Conservation (phyloP, 1,140 invertebrate species). For the Hycleus phaleratus region DNA sequence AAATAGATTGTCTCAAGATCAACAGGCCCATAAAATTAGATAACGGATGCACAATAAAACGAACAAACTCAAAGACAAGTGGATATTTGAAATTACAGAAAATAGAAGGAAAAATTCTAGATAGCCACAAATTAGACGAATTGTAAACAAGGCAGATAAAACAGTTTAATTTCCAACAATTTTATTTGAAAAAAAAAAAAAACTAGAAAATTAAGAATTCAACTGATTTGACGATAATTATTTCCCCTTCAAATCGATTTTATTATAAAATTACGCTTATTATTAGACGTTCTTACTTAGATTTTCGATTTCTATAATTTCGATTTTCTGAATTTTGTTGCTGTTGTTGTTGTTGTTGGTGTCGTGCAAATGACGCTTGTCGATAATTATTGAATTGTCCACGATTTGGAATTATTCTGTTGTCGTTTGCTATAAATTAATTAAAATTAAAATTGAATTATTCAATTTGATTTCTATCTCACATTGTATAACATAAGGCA, state of each 20-base stretch:
- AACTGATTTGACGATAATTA: constrained; percentile 7
- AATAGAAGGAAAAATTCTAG: too few species aligned
- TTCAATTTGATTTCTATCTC: constrained; percentile 12
- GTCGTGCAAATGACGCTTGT: constrained; percentile 23
- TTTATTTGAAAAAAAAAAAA: not conserved
- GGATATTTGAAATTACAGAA: too few species aligned
- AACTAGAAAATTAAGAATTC: not conserved
- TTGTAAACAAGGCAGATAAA: too few species aligned
- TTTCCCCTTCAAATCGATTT: constrained; percentile 24
- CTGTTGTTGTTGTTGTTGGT: not conserved
- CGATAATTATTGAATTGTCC: constrained; percentile 31
- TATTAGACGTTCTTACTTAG: constrained; percentile 19
- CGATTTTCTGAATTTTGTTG: constrained; percentile 15
- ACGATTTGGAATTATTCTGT: constrained; percentile 28
- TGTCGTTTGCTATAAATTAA: constrained; percentile 27
- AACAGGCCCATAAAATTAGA: not conserved
- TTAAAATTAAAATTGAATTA: not conserved
- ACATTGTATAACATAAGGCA: constrained; percentile 37
- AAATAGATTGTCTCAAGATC: constrained; percentile 26
- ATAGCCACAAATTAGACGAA: too few species aligned
- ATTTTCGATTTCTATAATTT: constrained; percentile 24
- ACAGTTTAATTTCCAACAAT: too few species aligned
- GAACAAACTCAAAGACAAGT: too few species aligned
- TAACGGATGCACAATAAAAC: too few species aligned
- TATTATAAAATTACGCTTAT: constrained; percentile 1